Evolutionary conservation across 1,140 invertebrate species (phyloP).

Genomic region (Ceratosolen solmsi): DNA sequence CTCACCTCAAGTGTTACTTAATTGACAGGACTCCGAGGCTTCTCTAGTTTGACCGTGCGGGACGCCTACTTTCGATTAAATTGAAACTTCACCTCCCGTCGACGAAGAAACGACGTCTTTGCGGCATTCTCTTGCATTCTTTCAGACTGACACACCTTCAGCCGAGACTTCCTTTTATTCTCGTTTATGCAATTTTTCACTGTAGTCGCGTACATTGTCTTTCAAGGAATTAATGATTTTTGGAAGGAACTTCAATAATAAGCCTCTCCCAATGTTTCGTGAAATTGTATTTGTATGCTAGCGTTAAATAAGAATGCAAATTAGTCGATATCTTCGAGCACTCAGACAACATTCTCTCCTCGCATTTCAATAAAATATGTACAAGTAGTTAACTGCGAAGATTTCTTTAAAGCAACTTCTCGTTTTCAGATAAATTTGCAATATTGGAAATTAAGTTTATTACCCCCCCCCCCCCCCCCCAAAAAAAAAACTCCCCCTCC

Average conservation of each 20-base stretch:
- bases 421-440: too few relatives aligned
- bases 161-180: neutral
- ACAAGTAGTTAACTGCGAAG: too few relatives aligned
- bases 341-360: neutral
- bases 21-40: constrained; percentile 42
- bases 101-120: constrained; percentile 31
- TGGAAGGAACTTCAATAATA: too few relatives aligned
- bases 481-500: too few relatives aligned
- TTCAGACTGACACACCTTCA: constrained; percentile 14
- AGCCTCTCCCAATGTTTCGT: too few relatives aligned
- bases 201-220: neutral
- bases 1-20: constrained; percentile 29
- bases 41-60: constrained; percentile 12
- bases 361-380: too few relatives aligned
- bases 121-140: constrained; percentile 34
- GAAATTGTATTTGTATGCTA: neutral
- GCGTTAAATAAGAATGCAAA: neutral
- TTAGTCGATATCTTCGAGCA: neutral
- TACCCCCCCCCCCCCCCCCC: too few relatives aligned
- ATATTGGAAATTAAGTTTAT: too few relatives aligned
- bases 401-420: too few relatives aligned
- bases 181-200: neutral
- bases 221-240: too few relatives aligned
- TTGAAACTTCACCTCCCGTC: constrained; percentile 7
- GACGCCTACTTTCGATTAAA: constrained; percentile 33